Percentiles rank a stretch among this genome's conserved stretches.
Conservation (phyloP, 2,113 vertebrate species). For the human (Homo sapiens) region GRCh38 chr14:31969001-31969500, state of each 20-base stretch:
- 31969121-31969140: not conserved
- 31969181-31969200: constrained; percentile 60
- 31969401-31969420: not conserved
- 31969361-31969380: constrained; percentile 52
- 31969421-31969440: constrained; percentile 3
- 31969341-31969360: not conserved
- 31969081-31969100: not conserved
- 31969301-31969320: constrained; percentile 72
- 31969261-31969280: constrained; percentile 34
- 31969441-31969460: constrained; percentile 57
- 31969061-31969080: not conserved
- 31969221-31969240: constrained; percentile 30
- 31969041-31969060: not conserved
- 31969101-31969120: not conserved
- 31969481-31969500: constrained; percentile 45
- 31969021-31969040: not conserved
- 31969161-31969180: constrained; percentile 69
- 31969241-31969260: not conserved
- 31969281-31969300: constrained; percentile 68
- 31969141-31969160: constrained; percentile 34
- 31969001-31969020: not conserved
- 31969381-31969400: not conserved
- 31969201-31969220: constrained; percentile 35
- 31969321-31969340: constrained; percentile 1
- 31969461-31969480: constrained; percentile 25